Percentiles rank a stretch among this genome's conserved stretches.
Evolutionary conservation across 1,140 invertebrate species (phyloP).

Genomic region (Drosophila takahashii): DNA sequence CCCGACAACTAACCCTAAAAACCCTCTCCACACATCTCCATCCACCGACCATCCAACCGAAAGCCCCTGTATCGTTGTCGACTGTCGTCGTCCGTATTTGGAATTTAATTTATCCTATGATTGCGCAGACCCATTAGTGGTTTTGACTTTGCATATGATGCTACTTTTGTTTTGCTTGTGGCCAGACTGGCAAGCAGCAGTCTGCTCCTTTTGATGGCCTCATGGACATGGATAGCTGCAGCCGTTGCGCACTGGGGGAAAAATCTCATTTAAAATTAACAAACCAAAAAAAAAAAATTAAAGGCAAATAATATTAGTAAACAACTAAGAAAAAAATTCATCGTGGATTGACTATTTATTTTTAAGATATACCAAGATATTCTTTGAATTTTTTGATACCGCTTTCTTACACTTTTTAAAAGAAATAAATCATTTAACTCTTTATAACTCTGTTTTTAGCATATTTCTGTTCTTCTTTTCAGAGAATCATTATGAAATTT

Average conservation of each 20-base stretch:
- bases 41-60: background rate
- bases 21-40: background rate
- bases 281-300: background rate
- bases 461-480: background rate
- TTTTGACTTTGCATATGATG: slow-evolving; percentile 84
- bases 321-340: too few species aligned
- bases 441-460: too few species aligned
- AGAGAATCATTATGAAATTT: background rate
- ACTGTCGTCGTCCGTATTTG: slow-evolving; percentile 69
- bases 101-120: slow-evolving; percentile 84
- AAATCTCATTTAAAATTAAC: background rate
- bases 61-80: slow-evolving; percentile 55
- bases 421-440: too few species aligned
- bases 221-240: slow-evolving; percentile 42
- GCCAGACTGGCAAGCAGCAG: slow-evolving; percentile 40
- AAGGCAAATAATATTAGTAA: background rate
- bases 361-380: too few species aligned
- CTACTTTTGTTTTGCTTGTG: slow-evolving; percentile 77
- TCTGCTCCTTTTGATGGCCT: slow-evolving; percentile 63
- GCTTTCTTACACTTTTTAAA: too few species aligned
- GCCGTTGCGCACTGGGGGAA: slow-evolving; percentile 26
- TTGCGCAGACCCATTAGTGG: slow-evolving; percentile 83
- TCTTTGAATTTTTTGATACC: too few species aligned
- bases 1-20: slow-evolving; percentile 25
- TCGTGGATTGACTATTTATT: too few species aligned